Evolutionary conservation across 2,888 invertebrate species (phyloP), one percentile per base, ranked within the genome.

Genomic region (Tryphoninae sp.): DNA sequence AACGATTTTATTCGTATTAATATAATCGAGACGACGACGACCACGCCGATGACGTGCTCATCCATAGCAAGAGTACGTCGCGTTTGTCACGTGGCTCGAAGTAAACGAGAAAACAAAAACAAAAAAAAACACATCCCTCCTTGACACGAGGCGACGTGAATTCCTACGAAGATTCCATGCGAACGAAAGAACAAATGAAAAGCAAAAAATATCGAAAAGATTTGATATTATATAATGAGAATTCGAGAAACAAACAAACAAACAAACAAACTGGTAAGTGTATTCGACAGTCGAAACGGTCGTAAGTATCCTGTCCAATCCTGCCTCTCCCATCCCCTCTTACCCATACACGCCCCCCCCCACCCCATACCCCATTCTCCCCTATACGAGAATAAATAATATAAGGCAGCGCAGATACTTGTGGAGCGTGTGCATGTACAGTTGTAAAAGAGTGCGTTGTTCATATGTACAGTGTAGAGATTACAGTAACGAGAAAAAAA

Each of bases 381-480:
- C 23, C n/a, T 40, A 67, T 67, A 68, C 19, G 59, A 69, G 33
- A 74, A 69, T 49, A 62, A 59, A 73, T 84, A 86, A 85, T 84
- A 86, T 88, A 90, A 88, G 87, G 88, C 88, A 88, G 89, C 88
- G 89, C 88, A 87, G 87, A 89, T 89, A 89, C 86, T 90, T 87
- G 88, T 88, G 88, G 86, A 88, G 89, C 88, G 89, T 90, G 87
- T 91, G 91, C 88, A 88, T 91, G 91, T 91, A 91, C 90, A 91
- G 91, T 33, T 91, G 90, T 91, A 91, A 91, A 91, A 91, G 91
- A 90, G 45, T 91, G 91, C 90, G 90, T 90, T 91, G 91, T 91
- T 91, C 90, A 91, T 91, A 91, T 91, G 91, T 91, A 92, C 91
- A 92, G 91, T 89, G 86, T 91, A 91, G 89, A 90, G 81, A 87